Percentiles rank a stretch among this genome's conserved stretches.
phyloP scores from a whole-genome alignment of 2,888 invertebrate genomes.

The Hemistola chrysoprasaria region DNA sequence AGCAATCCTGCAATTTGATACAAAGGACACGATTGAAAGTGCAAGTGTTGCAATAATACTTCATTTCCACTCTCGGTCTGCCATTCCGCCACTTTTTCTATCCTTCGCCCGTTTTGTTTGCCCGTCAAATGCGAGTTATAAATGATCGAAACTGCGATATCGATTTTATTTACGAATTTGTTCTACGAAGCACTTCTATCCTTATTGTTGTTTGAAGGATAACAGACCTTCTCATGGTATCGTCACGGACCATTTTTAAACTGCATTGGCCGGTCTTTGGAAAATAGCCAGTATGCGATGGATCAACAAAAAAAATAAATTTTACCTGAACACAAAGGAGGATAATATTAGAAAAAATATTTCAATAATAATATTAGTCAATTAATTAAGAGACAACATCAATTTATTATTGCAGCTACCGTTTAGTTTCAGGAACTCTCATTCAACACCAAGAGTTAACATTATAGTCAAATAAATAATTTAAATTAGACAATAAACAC shows the following conservation, averaged over 20 bases:
- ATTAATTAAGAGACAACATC: background rate
- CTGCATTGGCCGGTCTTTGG: background rate
- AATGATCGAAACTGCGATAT: constrained; percentile 78
- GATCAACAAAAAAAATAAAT: constrained; percentile 41
- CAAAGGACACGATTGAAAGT: constrained; percentile 69
- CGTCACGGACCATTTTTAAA: constrained; percentile 7
- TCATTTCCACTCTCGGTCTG: constrained; percentile 66
- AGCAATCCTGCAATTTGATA: constrained; percentile 50
- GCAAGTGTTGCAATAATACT: constrained; percentile 81
- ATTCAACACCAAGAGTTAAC: no score
- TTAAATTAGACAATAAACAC: no score
- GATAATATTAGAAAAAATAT: constrained; percentile 26
- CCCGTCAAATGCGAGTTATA: constrained; percentile 74
- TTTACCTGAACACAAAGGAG: constrained; percentile 61
- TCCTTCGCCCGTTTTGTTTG: constrained; percentile 60
- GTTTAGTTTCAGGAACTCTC: no score
- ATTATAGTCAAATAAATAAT: no score
- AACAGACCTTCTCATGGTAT: constrained; percentile 26
- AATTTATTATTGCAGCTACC: no score
- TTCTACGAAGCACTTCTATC: constrained; percentile 33
- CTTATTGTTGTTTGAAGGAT: constrained; percentile 11
- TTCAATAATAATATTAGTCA: background rate
- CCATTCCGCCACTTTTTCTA: constrained; percentile 68
- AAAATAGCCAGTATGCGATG: constrained; percentile 11
- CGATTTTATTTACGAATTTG: constrained; percentile 55